Evolutionary conservation across 2,888 invertebrate species (phyloP), one percentile per base, ranked within the genome.

Genomic region (Syritta pipiens): DNA sequence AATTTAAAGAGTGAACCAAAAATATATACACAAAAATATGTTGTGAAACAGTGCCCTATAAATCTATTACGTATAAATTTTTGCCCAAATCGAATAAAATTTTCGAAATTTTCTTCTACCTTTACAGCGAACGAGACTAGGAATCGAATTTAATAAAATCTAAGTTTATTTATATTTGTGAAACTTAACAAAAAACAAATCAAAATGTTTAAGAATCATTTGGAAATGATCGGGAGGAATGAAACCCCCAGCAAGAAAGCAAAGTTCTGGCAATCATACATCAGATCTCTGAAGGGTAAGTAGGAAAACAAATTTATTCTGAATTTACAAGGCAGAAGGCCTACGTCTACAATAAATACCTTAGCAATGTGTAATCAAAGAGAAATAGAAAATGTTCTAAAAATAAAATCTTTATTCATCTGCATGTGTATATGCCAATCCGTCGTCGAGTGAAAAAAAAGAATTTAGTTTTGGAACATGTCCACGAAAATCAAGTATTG

Each of bases 221-320:
- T 96, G 91, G 96, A 96, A 91, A 96, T 96, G 95, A 96, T 96
- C 89, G 95, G 96, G 91, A 94, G 96, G 91, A 96, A 96, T 90
- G 96, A 96, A 91, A 93, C 94, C 89, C 93, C 95, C 89, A 94
- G 95, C 91, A 95, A 95, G 92, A 96, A 96, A 91, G 96, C 96
- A 89, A 96, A 93, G 91, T 96, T 96, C 91, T 96, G 96, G 96
- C 96, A 96, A 90, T 95, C 96, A 88, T 96, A 94, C 90, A 95
- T 96, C 89, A 93, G 96, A 90, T 96, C 96, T 90, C 92, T 96
- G 85, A 96, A 96, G 93, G 96, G 96, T 96, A 90, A 90, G 89
- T 83, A 6, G 5, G 42, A 14, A 26, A 12, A 24, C 28, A 24
- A 22, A 53, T 12, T 44, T 2, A 14, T 7, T 7, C 20, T 10